A percentile compares a stretch with the other conserved stretches of the same genome.
Evolutionary conservation across 2,113 vertebrate species (phyloP).

Genomic region (Emberiza fucata): DNA sequence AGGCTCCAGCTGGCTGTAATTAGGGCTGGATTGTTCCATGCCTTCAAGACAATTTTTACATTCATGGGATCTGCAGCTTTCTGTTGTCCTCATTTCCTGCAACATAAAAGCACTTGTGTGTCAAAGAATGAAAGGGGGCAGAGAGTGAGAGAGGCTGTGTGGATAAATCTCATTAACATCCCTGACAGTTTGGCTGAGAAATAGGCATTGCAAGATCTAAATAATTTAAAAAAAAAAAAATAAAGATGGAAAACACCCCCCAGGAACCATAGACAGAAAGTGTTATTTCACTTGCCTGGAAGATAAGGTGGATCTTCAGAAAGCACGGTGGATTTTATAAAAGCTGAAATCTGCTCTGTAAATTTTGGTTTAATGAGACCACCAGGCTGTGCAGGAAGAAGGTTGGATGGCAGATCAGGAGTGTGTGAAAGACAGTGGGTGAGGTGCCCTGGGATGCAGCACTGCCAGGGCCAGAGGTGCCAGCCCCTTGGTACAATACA

Average conservation of each 20-base stretch:
- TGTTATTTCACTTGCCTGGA: background rate
- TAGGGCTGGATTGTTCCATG: slow-evolving; percentile 60
- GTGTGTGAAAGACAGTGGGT: background rate
- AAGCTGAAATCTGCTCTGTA: slow-evolving; percentile 2
- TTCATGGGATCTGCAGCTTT: slow-evolving; percentile 51
- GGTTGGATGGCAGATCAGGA: background rate
- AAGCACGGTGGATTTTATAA: background rate
- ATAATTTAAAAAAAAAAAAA: background rate
- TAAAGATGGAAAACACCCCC: background rate
- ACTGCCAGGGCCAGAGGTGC: background rate
- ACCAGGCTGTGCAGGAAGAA: background rate
- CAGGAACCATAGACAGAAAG: background rate
- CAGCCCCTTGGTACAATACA: background rate
- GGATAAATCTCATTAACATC: background rate
- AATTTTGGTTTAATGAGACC: slow-evolving; percentile 8
- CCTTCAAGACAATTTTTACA: slow-evolving; percentile 48
- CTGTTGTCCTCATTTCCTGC: slow-evolving; percentile 55
- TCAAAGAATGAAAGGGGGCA: slow-evolving; percentile 13
- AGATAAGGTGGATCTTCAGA: background rate
- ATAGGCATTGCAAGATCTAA: background rate
- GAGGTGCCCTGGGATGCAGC: background rate
- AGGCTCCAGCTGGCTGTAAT: slow-evolving; percentile 57
- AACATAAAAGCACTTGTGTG: slow-evolving; percentile 42
- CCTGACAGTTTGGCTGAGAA: background rate
- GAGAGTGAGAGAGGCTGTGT: background rate